Base-by-base conservation (phyloP, 2,113 vertebrate species). In the Sturnus vulgaris region DNA sequence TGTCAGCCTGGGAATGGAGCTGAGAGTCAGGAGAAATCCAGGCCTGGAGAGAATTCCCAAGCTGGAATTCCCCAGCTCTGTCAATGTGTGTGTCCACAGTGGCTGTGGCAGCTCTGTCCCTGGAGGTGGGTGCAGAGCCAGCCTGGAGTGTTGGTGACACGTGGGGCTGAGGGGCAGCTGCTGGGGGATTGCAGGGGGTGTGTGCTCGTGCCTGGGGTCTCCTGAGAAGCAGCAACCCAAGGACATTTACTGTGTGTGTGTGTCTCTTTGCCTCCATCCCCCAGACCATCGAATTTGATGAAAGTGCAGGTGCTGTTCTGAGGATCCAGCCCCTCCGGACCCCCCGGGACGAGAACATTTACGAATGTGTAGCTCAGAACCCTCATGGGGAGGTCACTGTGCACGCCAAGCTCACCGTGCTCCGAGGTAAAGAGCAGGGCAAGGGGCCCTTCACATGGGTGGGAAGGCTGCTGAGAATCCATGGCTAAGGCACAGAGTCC, bases 211-310 rank as follows among this genome's bases (percentile, higher is more conserved):
- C 7, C 50, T 53, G 53, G 7, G 35, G 30, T 25, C 30, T 60
- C 49, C 44, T 7, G 3, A 20, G 33, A 31, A 50, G 33, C 86
- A 82, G 49, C 15, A 25, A 1, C 16, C 19, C 28, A 22, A 25
- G 20, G 33, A 13, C 9, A 3, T 8, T 90, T 4, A 50, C 3
- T 11, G 0, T 9, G 18, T 60, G 18, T 60, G 18, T 15, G 4
- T 73, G 17, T 61, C 19, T 57, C 21, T 47, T 5, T 24, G 35
- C 61, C 55, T 65, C 22, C 47, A 2, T 60, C 44, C 77, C 21
- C 37, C 97, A 99, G 99, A 99, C 99, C 3, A 99, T 99, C 12
- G 99, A 99, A 82, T 99, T 99, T 81, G 99, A 99, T 19, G 99
- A 99, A 92, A 99, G 99, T 2, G 99, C 99, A 0, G 99, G 99